These are phyloP conservation scores for Apostichopus leukothele DNA, from an alignment of 53 echinoderm and acorn worm genomes.

Conservation along the genomic window DNA sequence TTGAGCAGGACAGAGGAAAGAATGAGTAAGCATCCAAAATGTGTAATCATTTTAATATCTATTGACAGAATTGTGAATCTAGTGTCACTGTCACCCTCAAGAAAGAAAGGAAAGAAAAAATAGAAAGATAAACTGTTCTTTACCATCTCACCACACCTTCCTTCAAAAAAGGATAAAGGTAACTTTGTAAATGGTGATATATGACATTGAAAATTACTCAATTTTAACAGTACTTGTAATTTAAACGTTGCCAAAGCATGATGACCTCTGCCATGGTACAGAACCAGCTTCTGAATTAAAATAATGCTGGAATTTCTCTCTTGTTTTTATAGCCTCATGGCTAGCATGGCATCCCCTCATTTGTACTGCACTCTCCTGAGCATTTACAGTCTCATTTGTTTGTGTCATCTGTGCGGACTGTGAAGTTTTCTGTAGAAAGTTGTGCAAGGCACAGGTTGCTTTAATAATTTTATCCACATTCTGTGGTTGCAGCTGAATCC, in stretches of 20 bases:
- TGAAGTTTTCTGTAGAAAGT: conserved; percentile 52
- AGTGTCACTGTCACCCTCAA: not conserved
- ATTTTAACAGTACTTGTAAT: not conserved
- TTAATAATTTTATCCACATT: conserved; percentile 53
- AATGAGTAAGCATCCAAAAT: too few species aligned
- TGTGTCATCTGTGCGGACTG: not conserved
- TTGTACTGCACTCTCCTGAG: conserved; percentile 21
- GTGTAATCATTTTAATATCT: too few species aligned
- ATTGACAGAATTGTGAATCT: too few species aligned
- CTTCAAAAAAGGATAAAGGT: conserved; percentile 8
- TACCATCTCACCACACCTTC: conserved; percentile 45
- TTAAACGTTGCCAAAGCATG: conserved; percentile 42
- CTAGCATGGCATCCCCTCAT: conserved; percentile 52
- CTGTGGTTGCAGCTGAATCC: conserved; percentile 45
- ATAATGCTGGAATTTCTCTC: conserved; percentile 55
- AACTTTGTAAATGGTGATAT: not conserved
- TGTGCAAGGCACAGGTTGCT: conserved; percentile 67
- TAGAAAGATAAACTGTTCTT: conserved; percentile 39
- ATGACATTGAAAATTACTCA: not conserved
- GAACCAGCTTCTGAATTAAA: conserved; percentile 54
- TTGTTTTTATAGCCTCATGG: conserved; percentile 46
- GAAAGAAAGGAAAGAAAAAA: not conserved
- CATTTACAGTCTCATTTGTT: not conserved
- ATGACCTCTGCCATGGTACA: conserved; percentile 60
- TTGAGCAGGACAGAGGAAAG: too few species aligned